Evolutionary conservation across 2,113 vertebrate genomes (phyloP).

Genomic region (Archocentrus centrarchus): DNA sequence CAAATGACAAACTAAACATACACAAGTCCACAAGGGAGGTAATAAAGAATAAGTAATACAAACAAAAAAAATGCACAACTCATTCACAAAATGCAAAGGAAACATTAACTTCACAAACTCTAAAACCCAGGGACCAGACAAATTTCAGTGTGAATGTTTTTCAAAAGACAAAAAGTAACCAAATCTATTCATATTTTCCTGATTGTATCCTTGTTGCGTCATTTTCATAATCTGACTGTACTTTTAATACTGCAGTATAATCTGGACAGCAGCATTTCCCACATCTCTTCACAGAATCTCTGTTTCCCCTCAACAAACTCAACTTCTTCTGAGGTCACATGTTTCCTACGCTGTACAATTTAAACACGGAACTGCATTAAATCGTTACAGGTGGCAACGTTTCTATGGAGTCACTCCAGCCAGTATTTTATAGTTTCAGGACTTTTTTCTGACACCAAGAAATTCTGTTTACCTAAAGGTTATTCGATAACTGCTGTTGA

Average conservation of each 20-base stretch:
- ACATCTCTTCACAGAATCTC: not conserved
- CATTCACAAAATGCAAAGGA: too few species aligned
- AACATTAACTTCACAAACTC: too few species aligned
- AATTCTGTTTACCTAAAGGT: fast-evolving
- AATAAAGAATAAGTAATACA: not conserved
- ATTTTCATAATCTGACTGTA: too few species aligned
- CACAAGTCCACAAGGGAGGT: fast-evolving
- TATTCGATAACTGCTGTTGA: not conserved
- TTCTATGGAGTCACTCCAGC: not conserved
- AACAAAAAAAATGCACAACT: too few species aligned
- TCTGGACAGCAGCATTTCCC: too few species aligned
- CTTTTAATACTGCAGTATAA: too few species aligned
- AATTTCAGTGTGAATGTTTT: too few species aligned
- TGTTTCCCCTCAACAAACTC: not conserved
- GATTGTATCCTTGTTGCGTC: too few species aligned
- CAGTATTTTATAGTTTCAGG: not conserved
- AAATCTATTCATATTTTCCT: too few species aligned
- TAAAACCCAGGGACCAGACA: too few species aligned
- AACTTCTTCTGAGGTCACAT: not conserved
- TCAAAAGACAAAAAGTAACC: too few species aligned
- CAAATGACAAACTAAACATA: fast-evolving
- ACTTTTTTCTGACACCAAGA: not conserved
- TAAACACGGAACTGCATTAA: not conserved
- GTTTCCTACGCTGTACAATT: not conserved
- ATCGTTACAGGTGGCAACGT: not conserved